Percentiles rank a stretch among this genome's conserved stretches.
These are phyloP conservation scores for Operophtera brumata DNA, from an alignment of 2,888 invertebrate genomes.

Conservation along the genomic window DNA sequence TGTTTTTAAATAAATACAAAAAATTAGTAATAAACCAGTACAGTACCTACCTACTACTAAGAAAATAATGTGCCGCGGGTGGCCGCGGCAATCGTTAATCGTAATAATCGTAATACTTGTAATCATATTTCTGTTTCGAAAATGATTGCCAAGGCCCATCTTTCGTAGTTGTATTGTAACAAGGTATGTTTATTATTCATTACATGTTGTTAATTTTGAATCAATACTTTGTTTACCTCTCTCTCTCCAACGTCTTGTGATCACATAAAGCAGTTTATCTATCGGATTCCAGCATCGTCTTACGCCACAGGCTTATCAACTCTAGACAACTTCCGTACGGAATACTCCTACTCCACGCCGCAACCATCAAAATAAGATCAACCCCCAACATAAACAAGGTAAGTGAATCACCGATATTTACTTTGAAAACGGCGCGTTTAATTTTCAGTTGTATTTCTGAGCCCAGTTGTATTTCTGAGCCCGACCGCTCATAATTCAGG, in stretches of 20 bases:
- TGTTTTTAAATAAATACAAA: too few species aligned
- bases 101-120: too few species aligned
- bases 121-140: too few species aligned
- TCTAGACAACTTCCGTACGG: not conserved
- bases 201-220: not conserved
- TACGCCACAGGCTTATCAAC: not conserved
- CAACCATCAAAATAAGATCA: conserved; percentile 25
- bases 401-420: conserved; percentile 38
- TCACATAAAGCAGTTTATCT: not conserved
- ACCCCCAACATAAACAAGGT: conserved; percentile 28
- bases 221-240: not conserved
- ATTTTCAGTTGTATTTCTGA: conserved; percentile 54
- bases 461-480: conserved; percentile 48
- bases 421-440: conserved; percentile 46
- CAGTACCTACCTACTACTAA: too few species aligned
- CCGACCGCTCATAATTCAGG: conserved; percentile 53
- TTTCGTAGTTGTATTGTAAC: too few species aligned
- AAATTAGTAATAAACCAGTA: too few species aligned
- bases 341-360: conserved; percentile 10
- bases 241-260: too few species aligned
- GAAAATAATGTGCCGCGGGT: too few species aligned
- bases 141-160: too few species aligned
- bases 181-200: too few species aligned
- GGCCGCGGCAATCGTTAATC: too few species aligned
- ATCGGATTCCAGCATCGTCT: not conserved